These are phyloP conservation scores for Desoria tigrina DNA, from an alignment of 2,888 invertebrate species.

Conservation along the genomic window DNA sequence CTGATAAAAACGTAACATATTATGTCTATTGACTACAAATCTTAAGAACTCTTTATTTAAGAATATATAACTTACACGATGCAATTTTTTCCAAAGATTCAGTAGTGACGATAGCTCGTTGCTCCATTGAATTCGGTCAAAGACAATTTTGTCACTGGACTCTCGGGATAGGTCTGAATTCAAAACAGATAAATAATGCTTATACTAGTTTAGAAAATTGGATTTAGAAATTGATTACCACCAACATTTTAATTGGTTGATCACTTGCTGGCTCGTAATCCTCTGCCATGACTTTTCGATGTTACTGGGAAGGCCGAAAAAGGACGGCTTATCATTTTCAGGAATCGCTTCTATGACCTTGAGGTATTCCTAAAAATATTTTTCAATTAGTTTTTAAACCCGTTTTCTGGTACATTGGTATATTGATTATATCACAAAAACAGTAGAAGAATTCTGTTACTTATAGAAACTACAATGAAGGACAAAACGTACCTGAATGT, in stretches of 20 bases:
- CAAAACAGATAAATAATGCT: too few species aligned
- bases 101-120: constrained; percentile 70
- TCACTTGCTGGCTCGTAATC: constrained; percentile 64
- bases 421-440: too few species aligned
- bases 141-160: constrained; percentile 58
- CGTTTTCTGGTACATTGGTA: too few species aligned
- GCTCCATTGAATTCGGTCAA: constrained; percentile 63
- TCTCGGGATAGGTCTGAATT: constrained; percentile 58
- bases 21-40: too few species aligned
- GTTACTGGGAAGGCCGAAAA: constrained; percentile 83
- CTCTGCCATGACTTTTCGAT: constrained; percentile 82
- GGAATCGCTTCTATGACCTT: constrained; percentile 68
- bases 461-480: constrained; percentile 52
- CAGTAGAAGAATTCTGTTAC: too few species aligned
- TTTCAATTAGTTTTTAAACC: too few species aligned
- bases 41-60: too few species aligned
- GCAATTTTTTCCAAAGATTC: constrained; percentile 78
- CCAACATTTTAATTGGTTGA: constrained; percentile 67
- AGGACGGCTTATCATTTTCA: constrained; percentile 71
- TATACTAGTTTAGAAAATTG: background rate
- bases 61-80: constrained; percentile 56
- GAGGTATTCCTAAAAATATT: constrained; percentile 64
- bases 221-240: background rate
- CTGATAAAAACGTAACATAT: too few species aligned
- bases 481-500: constrained; percentile 21